Conservation (phyloP, 2,888 invertebrate genomes). For the Bugula neritina region DNA sequence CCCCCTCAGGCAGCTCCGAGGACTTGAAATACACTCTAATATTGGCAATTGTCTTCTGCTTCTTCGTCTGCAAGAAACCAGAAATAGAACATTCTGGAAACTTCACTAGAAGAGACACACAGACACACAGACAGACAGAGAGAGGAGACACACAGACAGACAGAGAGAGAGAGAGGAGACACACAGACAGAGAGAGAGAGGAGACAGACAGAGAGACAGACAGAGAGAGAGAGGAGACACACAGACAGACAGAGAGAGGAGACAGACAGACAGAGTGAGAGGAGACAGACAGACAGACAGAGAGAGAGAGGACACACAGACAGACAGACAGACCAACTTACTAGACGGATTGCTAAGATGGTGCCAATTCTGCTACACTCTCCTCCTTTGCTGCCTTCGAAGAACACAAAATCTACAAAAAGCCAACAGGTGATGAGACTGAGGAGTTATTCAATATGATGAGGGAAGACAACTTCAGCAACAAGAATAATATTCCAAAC, state of each 20-base stretch:
- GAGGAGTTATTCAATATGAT: no score
- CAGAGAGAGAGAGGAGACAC: not conserved
- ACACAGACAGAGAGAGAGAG: not conserved
- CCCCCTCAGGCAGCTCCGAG: slow-evolving; percentile 20
- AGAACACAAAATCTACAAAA: not conserved
- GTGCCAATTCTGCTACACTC: not conserved
- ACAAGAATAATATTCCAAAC: no score
- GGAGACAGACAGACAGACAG: no score
- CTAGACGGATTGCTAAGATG: not conserved
- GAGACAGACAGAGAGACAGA: not conserved
- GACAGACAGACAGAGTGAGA: no score
- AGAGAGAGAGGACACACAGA: no score
- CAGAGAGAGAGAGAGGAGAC: not conserved
- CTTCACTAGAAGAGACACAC: not conserved
- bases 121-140: not conserved
- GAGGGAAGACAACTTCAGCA: no score
- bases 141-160: not conserved
- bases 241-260: no score
- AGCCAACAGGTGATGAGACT: not conserved
- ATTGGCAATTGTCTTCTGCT: not conserved
- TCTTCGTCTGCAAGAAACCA: slow-evolving; percentile 1
- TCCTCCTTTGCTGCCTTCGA: not conserved
- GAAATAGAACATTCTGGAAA: not conserved
- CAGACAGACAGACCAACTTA: no score
- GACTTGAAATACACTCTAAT: slow-evolving; percentile 10